Evolutionary conservation across 2,888 invertebrate species (phyloP), one percentile per base, ranked within the genome.

Genomic region (Onthophagus sagittarius): DNA sequence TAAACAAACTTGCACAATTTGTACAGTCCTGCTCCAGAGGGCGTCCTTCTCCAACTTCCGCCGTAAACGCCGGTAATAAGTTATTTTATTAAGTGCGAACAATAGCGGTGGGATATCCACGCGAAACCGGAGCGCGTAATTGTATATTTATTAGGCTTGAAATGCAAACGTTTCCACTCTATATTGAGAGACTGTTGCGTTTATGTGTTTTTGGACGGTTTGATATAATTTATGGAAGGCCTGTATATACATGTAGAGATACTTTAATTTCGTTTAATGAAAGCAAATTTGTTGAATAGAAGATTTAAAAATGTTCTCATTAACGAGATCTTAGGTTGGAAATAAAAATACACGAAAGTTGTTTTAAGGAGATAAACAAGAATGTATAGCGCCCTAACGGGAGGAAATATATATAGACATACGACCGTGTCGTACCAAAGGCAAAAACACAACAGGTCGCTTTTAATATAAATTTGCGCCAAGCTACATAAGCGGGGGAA

Each of bases 1-100:
- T 67, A 67, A 67, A 67, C 67, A 67, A 67, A 67, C 67, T 67
- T 67, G 31, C 32, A 9, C 67, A 67, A 67, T 67, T 67, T 31
- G 67, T 67, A 67, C 67, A n/a, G 67, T 67, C 39, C 39, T 2
- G 6, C 39, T 53, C 39, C 39, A 53, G 39, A 53, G 39, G 39
- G 39, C 39, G 39, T 53, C 39, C 39, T 53, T 53, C 39, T 53
- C 39, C 39, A 53, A 53, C 39, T 53, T 53, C 39, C 39, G 39
- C 11, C 2, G 39, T 53, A 53, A 53, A 53, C 39, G 39, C 39
- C 39, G 39, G 39, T 53, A 53, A 53, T 53, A 53, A 53, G 39
- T 53, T 53, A 53, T 53, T 53, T 53, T 53, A 53, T 53, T 53
- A 53, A 53, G 39, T 53, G 39, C 39, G 39, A 53, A 53, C 39